phyloP scores from a whole-genome alignment of 1,140 invertebrate species.

The Campoletis sonorensis region DNA sequence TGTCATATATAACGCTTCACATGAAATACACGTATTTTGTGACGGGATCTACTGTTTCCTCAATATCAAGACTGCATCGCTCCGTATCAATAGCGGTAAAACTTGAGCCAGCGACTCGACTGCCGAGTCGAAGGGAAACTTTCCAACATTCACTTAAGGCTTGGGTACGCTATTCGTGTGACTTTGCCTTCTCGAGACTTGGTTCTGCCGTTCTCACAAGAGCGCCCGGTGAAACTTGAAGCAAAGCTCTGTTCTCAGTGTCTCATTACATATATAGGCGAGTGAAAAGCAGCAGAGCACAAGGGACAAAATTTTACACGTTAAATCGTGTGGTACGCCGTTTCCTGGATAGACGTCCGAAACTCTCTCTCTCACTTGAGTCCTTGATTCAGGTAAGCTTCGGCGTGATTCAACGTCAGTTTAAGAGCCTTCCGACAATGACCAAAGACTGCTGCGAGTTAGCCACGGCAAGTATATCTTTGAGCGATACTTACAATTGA shows the following conservation, averaged over 20 bases:
- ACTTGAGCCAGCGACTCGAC: constrained; percentile 12
- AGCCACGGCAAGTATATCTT: too few species aligned
- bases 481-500: too few species aligned
- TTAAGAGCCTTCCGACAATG: background rate
- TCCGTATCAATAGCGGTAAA: constrained; percentile 28
- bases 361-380: background rate
- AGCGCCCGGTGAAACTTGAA: background rate
- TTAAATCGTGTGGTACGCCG: background rate
- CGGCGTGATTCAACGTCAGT: constrained; percentile 14
- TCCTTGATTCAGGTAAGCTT: constrained; percentile 26
- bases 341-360: background rate
- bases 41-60: constrained; percentile 7
- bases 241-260: constrained; percentile 16
- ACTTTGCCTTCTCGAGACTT: background rate
- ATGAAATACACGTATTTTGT: background rate
- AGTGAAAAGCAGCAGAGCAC: background rate
- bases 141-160: constrained; percentile 19
- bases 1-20: background rate
- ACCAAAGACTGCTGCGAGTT: background rate
- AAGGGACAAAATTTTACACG: background rate
- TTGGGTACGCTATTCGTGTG: constrained; percentile 2
- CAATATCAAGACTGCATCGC: constrained; percentile 31
- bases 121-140: constrained; percentile 1
- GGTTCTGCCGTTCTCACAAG: background rate
- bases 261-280: constrained; percentile 7